phyloP scores from a whole-genome alignment of 1,140 invertebrate species.

The Aplysia californica region DNA sequence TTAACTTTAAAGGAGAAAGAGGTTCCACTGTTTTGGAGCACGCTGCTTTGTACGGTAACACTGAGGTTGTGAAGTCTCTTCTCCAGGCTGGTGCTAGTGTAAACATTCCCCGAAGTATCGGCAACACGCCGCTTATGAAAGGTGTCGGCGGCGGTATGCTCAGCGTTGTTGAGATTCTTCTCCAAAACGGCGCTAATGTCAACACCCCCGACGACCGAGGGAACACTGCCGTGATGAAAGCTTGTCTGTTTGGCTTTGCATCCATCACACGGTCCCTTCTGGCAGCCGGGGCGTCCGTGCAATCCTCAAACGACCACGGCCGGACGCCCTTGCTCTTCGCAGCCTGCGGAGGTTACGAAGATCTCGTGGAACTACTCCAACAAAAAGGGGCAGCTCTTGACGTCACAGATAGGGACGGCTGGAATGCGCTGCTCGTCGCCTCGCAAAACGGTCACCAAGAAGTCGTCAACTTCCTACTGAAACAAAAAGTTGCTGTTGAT shows the following conservation, averaged over 20 bases:
- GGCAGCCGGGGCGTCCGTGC: neutral
- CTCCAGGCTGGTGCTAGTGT: neutral
- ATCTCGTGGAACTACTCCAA: neutral
- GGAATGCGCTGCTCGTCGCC: constrained; percentile 14
- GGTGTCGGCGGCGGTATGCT: neutral
- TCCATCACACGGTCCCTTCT: neutral
- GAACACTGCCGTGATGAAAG: constrained; percentile 11
- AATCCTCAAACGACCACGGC: neutral
- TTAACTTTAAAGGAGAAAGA: constrained; percentile 17
- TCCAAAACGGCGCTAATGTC: constrained; percentile 4
- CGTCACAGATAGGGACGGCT: neutral
- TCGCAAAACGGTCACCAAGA: constrained; percentile 35
- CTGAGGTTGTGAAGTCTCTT: neutral
- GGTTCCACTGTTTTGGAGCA: neutral
- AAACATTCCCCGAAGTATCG: neutral
- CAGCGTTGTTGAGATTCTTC: neutral
- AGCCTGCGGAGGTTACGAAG: neutral
- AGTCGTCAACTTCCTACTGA: constrained; percentile 69
- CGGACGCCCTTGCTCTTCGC: neutral
- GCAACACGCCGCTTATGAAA: constrained; percentile 6
- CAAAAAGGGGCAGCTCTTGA: neutral
- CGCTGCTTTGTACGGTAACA: neutral
- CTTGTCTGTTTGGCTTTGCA: neutral
- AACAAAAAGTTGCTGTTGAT: constrained; percentile 69
- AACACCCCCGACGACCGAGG: constrained; percentile 5